Evolutionary conservation across 1,140 invertebrate genomes (phyloP), one percentile per base, ranked within the genome.

Genomic region (Lerema accius): DNA sequence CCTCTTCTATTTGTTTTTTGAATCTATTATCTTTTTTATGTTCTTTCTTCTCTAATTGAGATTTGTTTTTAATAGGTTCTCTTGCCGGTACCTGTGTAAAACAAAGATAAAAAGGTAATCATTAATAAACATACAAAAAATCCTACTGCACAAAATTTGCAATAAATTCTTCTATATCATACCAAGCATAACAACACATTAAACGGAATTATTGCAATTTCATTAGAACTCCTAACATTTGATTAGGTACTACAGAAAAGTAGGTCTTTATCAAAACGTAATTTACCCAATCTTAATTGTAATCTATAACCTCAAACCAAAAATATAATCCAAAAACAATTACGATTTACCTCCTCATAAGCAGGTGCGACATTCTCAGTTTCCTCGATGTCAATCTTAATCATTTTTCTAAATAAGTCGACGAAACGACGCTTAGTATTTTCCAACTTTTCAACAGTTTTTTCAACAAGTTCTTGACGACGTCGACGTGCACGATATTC

Each of bases 401-500:
- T 55, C 51, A 55, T 55, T 7, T 43, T 55, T 55, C n/a, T 42
- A 28, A 42, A 55, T n/a, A 28, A 55, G 51, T 19, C 39, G 9
- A 55, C 37, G 16, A 55, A 43, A 15, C 51, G 37, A 15, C 39
- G 39, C 1, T 83, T 82, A 10, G 82, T 67, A 26, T 78, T 67
- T 55, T 77, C 69, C 0, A 88, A 48, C 53, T 84, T 84, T 16
- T 84, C 71, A 43, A 85, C 86, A 7, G 82, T 73, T 61, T 73
- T 83, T 15, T 89, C 77, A 9, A 85, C 73, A 5, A 86, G 42
- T 68, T 86, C 80, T 74, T 84, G 80, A 53, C 85, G 82, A 13
- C 82, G 79, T 59, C 86, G 73, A 19, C 81, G 65, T 39, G 86
- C 77, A 55, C 90, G 82, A 59, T 90, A 91, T 63, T 90, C 86